These are phyloP conservation scores for Zosterops pallidus DNA, from an alignment of 2,113 vertebrate genomes.

Conservation along the genomic window DNA sequence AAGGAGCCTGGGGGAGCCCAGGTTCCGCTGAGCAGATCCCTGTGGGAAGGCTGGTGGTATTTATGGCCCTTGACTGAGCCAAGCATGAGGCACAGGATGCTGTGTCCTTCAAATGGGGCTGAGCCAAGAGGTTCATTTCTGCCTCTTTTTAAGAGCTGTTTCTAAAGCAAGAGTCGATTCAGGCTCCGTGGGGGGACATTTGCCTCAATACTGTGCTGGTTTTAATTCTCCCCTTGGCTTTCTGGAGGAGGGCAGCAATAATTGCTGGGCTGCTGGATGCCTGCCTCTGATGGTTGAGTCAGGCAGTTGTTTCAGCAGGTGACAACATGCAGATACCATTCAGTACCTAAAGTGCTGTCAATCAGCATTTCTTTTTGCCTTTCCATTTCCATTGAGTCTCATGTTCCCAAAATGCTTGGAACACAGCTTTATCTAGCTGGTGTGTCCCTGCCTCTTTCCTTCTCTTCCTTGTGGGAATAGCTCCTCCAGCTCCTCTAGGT, in stretches of 20 bases:
- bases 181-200: background rate
- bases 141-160: background rate
- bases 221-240: conserved; percentile 23
- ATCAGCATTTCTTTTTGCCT: background rate
- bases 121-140: background rate
- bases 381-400: background rate
- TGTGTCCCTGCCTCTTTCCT: background rate
- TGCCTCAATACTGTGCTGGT: background rate
- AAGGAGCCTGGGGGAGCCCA: background rate
- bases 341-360: background rate
- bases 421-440: background rate
- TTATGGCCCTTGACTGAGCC: conserved; percentile 1
- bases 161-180: background rate
- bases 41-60: background rate
- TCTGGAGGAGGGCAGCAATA: background rate
- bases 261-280: conserved; percentile 14
- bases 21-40: background rate
- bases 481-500: background rate
- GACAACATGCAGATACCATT: background rate
- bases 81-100: conserved; percentile 25
- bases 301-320: background rate
- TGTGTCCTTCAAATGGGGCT: background rate
- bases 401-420: background rate
- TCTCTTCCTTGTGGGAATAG: background rate
- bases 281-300: conserved; percentile 7